Base-by-base conservation (phyloP, 2,888 invertebrate species). In the Xestia xanthographa region DNA sequence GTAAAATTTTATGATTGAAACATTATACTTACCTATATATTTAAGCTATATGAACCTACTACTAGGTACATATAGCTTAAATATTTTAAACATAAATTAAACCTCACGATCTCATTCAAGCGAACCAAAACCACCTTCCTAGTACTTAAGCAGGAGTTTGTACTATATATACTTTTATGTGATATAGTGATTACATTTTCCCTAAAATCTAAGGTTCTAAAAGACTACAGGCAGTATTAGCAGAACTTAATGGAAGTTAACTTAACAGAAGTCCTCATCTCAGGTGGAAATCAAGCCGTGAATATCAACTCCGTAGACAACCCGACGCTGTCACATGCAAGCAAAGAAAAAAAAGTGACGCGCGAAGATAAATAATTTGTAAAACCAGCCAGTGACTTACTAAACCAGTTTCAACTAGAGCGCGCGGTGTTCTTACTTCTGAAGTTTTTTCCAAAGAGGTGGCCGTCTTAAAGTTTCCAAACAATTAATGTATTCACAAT, bases 401-500 rank as follows among this genome's bases (percentile, higher is more conserved):
- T 62, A 69, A 82, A 74, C 83, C 85, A 69, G 85, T 77, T 77
- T 58, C 20, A 58, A 60, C 66, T 74, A 73, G 65, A 72, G 79
- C n/a, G n/a, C n/a, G n/a, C 81, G 77, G 80, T 70, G 62, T 68
- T 69, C 69, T 71, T 83, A 78, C 72, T 77, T 70, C 66, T 71
- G 63, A 74, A 63, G 41, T 63, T 63, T 63, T n/a, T 63, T 79
- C 48, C 63, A 80, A 80, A 83, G 77, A 79, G 62, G 68, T 77
- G 67, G 41, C 80, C 70, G 62, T 77, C 76, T 77, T 69, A 68
- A 70, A 85, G 83, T 82, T 84, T 86, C 81, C 85, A 87, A 90
- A 90, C 91, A 91, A 88, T 88, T 89, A 88, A 90, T 89, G 84
- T 86, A 87, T 90, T 86, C 89, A 85, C 86, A 90, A 92, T 92